Evolutionary conservation across 2,797 vertebrate species (phyloP).

Genomic region (Pipistrellus pygmaeus): DNA sequence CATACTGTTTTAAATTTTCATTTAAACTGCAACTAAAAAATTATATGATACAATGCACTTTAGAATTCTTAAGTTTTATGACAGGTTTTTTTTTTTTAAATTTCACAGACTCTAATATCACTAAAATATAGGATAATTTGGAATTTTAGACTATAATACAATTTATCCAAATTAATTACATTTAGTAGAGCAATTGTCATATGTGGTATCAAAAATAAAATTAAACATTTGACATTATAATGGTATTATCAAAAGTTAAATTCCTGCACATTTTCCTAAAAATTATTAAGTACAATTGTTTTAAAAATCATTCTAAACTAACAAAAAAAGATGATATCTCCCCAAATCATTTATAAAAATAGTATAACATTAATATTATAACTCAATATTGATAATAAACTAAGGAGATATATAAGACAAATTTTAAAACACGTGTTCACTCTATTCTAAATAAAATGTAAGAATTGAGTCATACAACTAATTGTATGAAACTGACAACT

Average conservation of each 20-base stretch:
- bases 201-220: slow-evolving; percentile 1
- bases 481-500: neutral
- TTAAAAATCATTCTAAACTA: neutral
- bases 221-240: slow-evolving; percentile 33
- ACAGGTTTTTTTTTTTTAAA: neutral
- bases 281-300: neutral
- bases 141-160: neutral
- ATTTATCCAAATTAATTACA: slow-evolving; percentile 1
- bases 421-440: neutral
- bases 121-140: slow-evolving; percentile 3
- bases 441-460: neutral
- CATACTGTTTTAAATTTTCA: neutral
- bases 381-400: neutral
- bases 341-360: neutral
- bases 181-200: neutral
- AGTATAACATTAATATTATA: neutral
- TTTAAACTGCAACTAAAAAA: neutral
- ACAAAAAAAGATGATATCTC: neutral
- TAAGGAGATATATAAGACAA: neutral
- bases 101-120: neutral
- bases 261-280: neutral
- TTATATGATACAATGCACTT: neutral
- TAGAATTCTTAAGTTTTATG: neutral
- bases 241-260: neutral
- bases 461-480: neutral